Evolutionary conservation across 2,888 invertebrate species (phyloP).

Genomic region (Spatulosminthurus flaviceps): DNA sequence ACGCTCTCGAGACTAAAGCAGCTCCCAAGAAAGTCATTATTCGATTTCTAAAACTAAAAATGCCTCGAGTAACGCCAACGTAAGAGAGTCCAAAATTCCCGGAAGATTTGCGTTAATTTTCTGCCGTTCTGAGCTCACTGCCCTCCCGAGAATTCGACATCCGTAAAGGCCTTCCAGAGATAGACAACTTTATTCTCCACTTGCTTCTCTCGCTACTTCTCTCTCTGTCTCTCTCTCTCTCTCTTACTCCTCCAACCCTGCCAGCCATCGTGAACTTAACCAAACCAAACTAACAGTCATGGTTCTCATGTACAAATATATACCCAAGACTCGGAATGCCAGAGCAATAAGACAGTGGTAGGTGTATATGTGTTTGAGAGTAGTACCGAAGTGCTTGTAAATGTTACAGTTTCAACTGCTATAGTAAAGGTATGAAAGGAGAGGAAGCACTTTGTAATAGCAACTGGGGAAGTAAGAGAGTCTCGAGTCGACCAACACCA

Average conservation of each 20-base stretch:
- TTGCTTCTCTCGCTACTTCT: slow-evolving; percentile 38
- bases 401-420: slow-evolving; percentile 1
- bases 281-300: slow-evolving; percentile 19
- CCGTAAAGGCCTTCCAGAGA: slow-evolving; percentile 62
- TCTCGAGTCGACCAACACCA: slow-evolving; percentile 27
- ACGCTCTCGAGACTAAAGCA: slow-evolving; percentile 61
- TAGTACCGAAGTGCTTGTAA: too few relatives aligned
- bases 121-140: slow-evolving; percentile 80
- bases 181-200: slow-evolving; percentile 56
- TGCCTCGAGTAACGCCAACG: slow-evolving; percentile 63
- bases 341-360: slow-evolving; percentile 22
- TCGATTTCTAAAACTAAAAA: slow-evolving; percentile 65
- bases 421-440: neutral
- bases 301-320: slow-evolving; percentile 26
- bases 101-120: slow-evolving; percentile 74
- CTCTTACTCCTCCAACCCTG: slow-evolving; percentile 38
- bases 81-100: slow-evolving; percentile 64
- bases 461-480: slow-evolving; percentile 14
- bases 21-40: slow-evolving; percentile 65
- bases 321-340: neutral
- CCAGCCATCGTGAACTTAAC: slow-evolving; percentile 33
- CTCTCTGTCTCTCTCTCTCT: slow-evolving; percentile 39
- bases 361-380: slow-evolving; percentile 3
- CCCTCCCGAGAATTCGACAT: slow-evolving; percentile 70
- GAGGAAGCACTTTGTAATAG: slow-evolving; percentile 19